phyloP scores from a whole-genome alignment of 2,888 invertebrate species.

The Oscheius onirici region DNA sequence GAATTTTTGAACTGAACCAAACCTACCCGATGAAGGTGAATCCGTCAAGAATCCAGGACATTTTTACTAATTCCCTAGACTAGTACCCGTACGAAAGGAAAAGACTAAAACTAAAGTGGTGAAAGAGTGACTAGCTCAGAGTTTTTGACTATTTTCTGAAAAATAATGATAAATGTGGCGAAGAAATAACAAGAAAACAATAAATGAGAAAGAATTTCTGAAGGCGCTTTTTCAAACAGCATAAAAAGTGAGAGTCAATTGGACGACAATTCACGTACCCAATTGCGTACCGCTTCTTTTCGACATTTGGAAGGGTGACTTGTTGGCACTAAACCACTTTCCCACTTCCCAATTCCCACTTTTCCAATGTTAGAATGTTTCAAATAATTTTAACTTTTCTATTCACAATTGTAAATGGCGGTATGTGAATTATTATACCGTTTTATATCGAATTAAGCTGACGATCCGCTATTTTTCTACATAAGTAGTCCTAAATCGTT shows the following conservation, averaged over 20 bases:
- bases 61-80: too few species aligned
- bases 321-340: background rate
- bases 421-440: background rate
- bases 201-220: too few species aligned
- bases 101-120: too few species aligned
- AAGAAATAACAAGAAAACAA: too few species aligned
- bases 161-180: too few species aligned
- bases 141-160: too few species aligned
- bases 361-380: slow-evolving; percentile 16
- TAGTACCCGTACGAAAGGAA: too few species aligned
- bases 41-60: too few species aligned
- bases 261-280: background rate
- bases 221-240: too few species aligned
- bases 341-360: background rate
- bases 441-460: slow-evolving; percentile 11
- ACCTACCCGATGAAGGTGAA: too few species aligned
- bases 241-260: background rate
- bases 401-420: background rate
- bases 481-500: slow-evolving; percentile 26
- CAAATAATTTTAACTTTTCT: background rate
- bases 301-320: background rate
- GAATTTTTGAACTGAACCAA: too few species aligned
- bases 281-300: background rate
- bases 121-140: too few species aligned
- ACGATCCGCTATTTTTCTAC: slow-evolving; percentile 34